phyloP scores from a whole-genome alignment of 2,113 vertebrate species.

The Butorides virescens region DNA sequence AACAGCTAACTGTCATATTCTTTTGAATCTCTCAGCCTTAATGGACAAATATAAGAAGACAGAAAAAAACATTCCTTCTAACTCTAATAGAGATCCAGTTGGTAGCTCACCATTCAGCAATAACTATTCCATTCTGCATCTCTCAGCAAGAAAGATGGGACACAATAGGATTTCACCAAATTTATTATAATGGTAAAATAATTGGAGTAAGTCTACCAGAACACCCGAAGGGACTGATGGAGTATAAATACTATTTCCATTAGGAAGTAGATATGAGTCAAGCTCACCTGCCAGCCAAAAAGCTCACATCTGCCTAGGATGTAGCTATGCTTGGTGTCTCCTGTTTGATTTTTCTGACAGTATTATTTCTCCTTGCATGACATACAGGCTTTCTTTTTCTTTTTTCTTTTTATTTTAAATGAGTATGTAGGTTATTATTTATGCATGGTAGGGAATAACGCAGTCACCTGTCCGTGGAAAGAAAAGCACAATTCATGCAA shows the following conservation, averaged over 20 bases:
- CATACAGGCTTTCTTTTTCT: background rate
- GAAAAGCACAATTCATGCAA: background rate
- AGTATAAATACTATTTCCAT: constrained; percentile 19
- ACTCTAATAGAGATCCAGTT: background rate
- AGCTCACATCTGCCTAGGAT: background rate
- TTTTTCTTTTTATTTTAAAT: background rate
- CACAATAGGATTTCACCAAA: background rate
- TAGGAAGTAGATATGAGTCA: background rate
- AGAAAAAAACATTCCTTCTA: background rate
- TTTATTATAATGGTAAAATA: constrained; percentile 19
- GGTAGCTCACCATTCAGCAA: background rate
- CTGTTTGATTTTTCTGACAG: background rate
- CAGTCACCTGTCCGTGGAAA: background rate
- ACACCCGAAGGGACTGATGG: background rate
- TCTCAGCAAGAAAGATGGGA: background rate
- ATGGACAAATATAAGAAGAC: background rate
- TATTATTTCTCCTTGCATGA: background rate
- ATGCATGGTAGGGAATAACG: background rate
- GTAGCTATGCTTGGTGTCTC: background rate
- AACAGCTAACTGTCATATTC: background rate
- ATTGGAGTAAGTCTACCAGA: constrained; percentile 1
- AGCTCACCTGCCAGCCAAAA: constrained; percentile 1
- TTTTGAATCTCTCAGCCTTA: background rate
- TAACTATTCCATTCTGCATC: background rate
- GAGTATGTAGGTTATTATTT: background rate